Evolutionary conservation across 2,113 vertebrate species (phyloP).

Genomic region (Sander lucioperca): DNA sequence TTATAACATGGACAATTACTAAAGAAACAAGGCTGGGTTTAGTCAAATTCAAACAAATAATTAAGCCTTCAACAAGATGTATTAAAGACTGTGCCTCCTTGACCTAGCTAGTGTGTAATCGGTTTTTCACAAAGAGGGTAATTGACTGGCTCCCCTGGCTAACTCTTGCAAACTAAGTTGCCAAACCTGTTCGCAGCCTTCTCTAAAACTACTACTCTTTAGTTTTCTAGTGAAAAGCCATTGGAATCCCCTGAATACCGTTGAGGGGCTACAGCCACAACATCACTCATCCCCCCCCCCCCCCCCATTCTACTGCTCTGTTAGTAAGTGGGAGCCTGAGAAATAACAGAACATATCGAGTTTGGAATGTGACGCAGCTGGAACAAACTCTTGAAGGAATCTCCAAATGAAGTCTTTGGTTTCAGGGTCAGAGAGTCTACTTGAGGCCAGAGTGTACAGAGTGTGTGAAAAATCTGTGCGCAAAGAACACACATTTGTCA

Average conservation of each 20-base stretch:
- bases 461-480: background rate
- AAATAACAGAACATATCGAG: slow-evolving; percentile 42
- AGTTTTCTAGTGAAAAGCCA: background rate
- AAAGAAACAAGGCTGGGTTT: background rate
- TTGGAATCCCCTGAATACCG: background rate
- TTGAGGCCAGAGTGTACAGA: slow-evolving; percentile 5
- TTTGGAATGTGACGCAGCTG: slow-evolving; percentile 44
- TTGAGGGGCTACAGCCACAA: background rate
- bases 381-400: slow-evolving; percentile 16
- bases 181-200: background rate
- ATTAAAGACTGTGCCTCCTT: background rate
- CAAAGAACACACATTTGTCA: slow-evolving; percentile 17
- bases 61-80: background rate
- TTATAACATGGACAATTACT: background rate
- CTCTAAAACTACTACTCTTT: background rate
- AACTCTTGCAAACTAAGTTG: background rate
- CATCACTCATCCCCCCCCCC: slow-evolving; percentile 9
- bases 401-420: slow-evolving; percentile 31
- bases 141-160: no score
- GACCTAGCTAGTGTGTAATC: background rate
- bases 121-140: background rate
- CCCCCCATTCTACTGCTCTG: slow-evolving; percentile 1
- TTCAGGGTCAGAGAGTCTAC: slow-evolving; percentile 44
- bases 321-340: slow-evolving; percentile 30
- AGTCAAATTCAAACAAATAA: background rate